Conservation (phyloP, 2,888 invertebrate species). For the Helleia helle region DNA sequence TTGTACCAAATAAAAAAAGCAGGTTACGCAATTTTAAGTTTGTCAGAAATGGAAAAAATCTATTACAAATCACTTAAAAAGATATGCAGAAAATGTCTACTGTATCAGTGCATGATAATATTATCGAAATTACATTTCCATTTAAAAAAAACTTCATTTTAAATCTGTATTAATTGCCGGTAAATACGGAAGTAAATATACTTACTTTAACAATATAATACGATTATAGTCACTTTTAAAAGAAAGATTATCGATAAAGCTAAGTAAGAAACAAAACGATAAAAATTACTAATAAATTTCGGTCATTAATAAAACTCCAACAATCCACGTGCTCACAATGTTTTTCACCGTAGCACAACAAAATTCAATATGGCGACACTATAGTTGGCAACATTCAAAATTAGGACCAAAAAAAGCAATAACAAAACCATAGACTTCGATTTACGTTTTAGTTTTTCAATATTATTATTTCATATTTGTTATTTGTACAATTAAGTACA, state of each 20-base stretch:
- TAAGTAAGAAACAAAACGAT: conserved; percentile 36
- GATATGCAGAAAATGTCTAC: not conserved
- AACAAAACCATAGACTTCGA: not conserved
- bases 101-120: not conserved
- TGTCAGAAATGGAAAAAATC: conserved; percentile 29
- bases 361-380: conserved; percentile 77
- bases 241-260: conserved; percentile 1
- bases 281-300: conserved; percentile 58
- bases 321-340: conserved; percentile 82
- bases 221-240: conserved; percentile 4
- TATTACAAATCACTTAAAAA: not conserved
- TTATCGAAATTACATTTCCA: not conserved
- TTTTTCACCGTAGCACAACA: conserved; percentile 75
- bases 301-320: conserved; percentile 47
- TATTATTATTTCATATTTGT: too few species aligned
- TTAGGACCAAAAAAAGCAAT: not conserved
- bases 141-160: conserved; percentile 3
- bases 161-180: not conserved
- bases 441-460: too few species aligned
- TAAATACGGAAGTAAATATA: not conserved
- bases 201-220: conserved; percentile 1
- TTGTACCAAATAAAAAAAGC: conserved; percentile 56
- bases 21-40: conserved; percentile 67
- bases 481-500: too few species aligned
- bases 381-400: conserved; percentile 37